phyloP scores from a whole-genome alignment of 1,140 invertebrate genomes.

The Schlechtendalia chinensis region DNA sequence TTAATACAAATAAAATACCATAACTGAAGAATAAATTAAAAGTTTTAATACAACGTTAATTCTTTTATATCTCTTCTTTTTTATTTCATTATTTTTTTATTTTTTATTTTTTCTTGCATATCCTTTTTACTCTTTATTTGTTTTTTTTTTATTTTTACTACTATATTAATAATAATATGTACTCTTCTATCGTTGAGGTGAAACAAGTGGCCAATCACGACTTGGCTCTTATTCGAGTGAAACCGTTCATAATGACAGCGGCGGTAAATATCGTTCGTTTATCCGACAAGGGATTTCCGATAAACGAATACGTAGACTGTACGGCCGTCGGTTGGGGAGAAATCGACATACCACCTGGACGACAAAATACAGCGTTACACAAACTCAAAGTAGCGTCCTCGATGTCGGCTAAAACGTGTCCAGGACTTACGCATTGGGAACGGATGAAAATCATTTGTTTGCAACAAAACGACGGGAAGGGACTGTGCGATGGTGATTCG shows the following conservation, averaged over 20 bases:
- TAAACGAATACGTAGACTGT: slow-evolving; percentile 41
- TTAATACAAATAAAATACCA: no score
- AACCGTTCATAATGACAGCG: slow-evolving; percentile 47
- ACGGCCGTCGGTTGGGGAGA: slow-evolving; percentile 53
- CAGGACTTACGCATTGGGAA: slow-evolving; percentile 50
- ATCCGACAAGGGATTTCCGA: slow-evolving; percentile 48
- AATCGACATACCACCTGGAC: slow-evolving; percentile 41
- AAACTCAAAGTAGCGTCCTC: slow-evolving; percentile 51
- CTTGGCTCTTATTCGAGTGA: slow-evolving; percentile 34
- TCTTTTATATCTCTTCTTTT: no score
- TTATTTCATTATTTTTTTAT: no score
- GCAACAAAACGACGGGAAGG: slow-evolving; percentile 51
- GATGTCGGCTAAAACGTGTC: slow-evolving; percentile 51
- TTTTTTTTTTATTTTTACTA: no score
- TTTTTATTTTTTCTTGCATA: no score
- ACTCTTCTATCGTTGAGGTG: slow-evolving; percentile 31
- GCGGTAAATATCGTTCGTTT: slow-evolving; percentile 50
- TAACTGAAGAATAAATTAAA: no score
- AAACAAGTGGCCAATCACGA: slow-evolving; percentile 50
- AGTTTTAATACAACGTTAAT: no score
- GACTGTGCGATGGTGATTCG: slow-evolving; percentile 51
- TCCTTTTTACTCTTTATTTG: no score
- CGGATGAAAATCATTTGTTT: slow-evolving; percentile 51
- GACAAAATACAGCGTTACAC: slow-evolving; percentile 47
- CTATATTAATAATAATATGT: no score